Evolutionary conservation across 2,888 invertebrate genomes (phyloP), one percentile per base, ranked within the genome.

Genomic region (Heliothis peltigera): DNA sequence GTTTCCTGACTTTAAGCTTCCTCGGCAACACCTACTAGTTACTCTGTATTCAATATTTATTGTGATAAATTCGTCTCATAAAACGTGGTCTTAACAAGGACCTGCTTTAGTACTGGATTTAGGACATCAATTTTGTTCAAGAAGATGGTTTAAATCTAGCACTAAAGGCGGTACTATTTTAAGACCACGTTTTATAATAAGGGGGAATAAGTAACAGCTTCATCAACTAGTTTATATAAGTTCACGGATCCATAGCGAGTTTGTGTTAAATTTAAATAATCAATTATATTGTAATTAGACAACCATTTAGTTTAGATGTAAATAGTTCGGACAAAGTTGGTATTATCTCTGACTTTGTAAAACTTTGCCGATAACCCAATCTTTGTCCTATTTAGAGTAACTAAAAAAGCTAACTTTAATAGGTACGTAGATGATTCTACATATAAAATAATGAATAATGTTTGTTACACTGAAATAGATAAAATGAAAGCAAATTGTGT

Each of bases 401-500:
- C 70, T 79, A 77, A 58, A 55, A 86, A 83, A 79, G 85, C 87
- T 91, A 89, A 88, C 84, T 89, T 86, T 86, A 88, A 87, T 91
- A 92, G 84, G 83, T 88, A 89, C 89, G 83, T 88, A 89, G 90
- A 88, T 84, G 85, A 91, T 87, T 89, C 86, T 88, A 73, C 75
- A 39, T 58, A 87, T 87, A 84, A 79, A 73, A 84, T 87, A 84
- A 82, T 84, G 83, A 87, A 89, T 89, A 93, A 93, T 92, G 92
- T 94, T 95, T 94, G 94, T 94, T 94, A 95, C 93, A 94, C 93
- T 83, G 93, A 93, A 94, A 94, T 94, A 94, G 93, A 94, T 87
- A 87, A 88, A 87, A 77, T 84, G 76, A 87, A 86, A 79, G 80
- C 82, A 83, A 75, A 70, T 49, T 77, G 77, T 84, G 80, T 86